Base-by-base conservation (phyloP, 2,797 vertebrate species). In the Pelodytes ibericus region DNA sequence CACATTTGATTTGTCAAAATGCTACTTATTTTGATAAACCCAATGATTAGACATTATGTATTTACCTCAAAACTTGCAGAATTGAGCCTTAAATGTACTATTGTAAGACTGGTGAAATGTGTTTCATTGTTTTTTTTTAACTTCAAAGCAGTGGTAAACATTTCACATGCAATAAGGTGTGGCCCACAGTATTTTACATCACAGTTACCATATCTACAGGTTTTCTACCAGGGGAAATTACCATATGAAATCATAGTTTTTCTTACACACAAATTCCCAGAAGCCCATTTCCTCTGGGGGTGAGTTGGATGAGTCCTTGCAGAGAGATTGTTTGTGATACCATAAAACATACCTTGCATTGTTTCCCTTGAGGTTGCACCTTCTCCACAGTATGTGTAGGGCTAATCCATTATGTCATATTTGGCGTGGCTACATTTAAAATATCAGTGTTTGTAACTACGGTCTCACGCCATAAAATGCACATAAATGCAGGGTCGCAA, bases 231-330 rank as follows among this genome's bases (percentile, higher is more conserved):
- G 16, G 49, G 3, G 20, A 71, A 39, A 47, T 73, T 63, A 41
- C 60, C 49, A 65, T 60, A 16, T 73, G 31, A 56, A 56, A 33
- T 71, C 68, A 71, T 71, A 26, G 53, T 71, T 13, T 57, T 57
- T 27, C 61, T 53, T 27, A 31, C 58, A 47, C 30, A 49, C 8
- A 63, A 11, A 65, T 64, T 73, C 71, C 71, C 61, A 73, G 47
- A 73, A 73, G 30, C 22, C 47, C 4, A 4, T 3, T 27, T 64
- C 71, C 71, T 29, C 27, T 3, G 59, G 44, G 61, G 22, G 41
- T 27, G 56, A 4, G 20, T 11, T 15, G 2, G 15, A 24, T 58
- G 25, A 65, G 18, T 31, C 27, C 20, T 51, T 72, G 31, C 22
- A 27, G 65, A 70, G 56, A 59, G 30, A 16, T 51, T 58, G 30